Evolutionary conservation across 2,797 vertebrate genomes (phyloP).

Genomic region (Spheniscus humboldti): DNA sequence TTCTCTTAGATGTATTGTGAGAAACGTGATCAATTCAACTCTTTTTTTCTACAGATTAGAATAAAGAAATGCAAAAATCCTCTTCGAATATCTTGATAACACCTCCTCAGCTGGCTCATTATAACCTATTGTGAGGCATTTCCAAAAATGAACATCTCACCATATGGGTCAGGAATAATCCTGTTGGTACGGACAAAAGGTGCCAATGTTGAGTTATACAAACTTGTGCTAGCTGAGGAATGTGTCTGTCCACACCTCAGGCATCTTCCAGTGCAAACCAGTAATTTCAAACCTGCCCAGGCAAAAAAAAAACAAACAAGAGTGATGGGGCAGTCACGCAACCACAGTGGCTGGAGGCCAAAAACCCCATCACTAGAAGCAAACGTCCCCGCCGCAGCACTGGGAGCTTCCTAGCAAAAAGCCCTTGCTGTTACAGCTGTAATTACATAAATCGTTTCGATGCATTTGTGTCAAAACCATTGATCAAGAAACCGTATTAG

Average conservation of each 20-base stretch:
- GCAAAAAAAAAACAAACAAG: not conserved
- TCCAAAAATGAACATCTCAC: not conserved
- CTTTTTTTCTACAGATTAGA: not conserved
- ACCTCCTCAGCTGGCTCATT: not conserved
- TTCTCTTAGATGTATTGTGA: not conserved
- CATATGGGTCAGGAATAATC: not conserved
- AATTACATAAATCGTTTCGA: not conserved
- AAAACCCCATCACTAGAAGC: not conserved
- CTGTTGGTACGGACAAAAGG: not conserved
- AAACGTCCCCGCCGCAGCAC: fast-evolving
- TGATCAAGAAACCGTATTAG: slow-evolving; percentile 28
- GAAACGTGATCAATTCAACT: not conserved
- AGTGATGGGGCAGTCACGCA: not conserved
- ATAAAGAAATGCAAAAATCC: not conserved
- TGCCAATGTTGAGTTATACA: not conserved
- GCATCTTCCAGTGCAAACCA: not conserved
- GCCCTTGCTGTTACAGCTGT: not conserved
- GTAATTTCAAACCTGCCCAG: not conserved
- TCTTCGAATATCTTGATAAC: not conserved
- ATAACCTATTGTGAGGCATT: not conserved
- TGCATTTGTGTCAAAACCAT: not conserved
- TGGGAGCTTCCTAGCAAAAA: not conserved
- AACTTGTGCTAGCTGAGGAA: not conserved
- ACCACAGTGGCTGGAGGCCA: not conserved
- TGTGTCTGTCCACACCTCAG: not conserved